A percentile compares a stretch with the other conserved stretches of the same genome.
phyloP scores from a whole-genome alignment of 2,113 vertebrate species.

The Tychaedon coryphoeus region DNA sequence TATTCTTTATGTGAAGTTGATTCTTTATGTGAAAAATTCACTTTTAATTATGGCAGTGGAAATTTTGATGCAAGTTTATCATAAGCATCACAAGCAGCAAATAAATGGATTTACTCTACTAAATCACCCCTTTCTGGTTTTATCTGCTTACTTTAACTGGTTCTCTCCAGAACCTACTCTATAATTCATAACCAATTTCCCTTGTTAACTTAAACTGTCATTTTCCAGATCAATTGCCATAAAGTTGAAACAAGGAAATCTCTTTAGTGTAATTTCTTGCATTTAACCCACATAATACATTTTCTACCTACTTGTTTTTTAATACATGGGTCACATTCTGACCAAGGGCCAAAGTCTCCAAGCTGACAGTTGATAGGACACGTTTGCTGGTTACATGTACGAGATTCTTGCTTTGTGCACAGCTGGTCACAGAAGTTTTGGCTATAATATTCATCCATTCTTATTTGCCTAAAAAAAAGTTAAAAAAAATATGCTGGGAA shows the following conservation, averaged over 20 bases:
- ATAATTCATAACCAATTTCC: not conserved
- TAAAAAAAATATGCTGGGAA: not conserved
- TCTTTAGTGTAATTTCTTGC: not conserved
- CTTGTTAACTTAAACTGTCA: not conserved
- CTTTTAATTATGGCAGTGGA: not conserved
- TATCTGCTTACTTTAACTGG: not conserved
- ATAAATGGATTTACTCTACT: not conserved
- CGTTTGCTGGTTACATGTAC: conserved; percentile 78
- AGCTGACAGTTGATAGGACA: conserved; percentile 87
- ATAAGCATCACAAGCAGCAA: not conserved
- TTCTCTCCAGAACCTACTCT: not conserved
- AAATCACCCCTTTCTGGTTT: not conserved
- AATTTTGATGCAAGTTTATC: not conserved
- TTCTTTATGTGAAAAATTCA: not conserved
- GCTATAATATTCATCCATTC: conserved; percentile 73
- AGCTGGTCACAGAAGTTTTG: conserved; percentile 76
- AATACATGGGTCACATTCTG: conserved; percentile 86
- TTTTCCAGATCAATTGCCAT: not conserved
- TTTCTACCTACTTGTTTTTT: conserved; percentile 80
- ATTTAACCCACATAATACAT: not conserved
- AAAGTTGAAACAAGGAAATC: not conserved
- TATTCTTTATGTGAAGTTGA: not conserved
- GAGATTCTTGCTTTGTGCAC: conserved; percentile 74
- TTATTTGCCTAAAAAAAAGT: conserved; percentile 68
- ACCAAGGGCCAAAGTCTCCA: conserved; percentile 85